Evolutionary conservation across 2,797 vertebrate genomes (phyloP).

Genomic region (Australoheros facetus): DNA sequence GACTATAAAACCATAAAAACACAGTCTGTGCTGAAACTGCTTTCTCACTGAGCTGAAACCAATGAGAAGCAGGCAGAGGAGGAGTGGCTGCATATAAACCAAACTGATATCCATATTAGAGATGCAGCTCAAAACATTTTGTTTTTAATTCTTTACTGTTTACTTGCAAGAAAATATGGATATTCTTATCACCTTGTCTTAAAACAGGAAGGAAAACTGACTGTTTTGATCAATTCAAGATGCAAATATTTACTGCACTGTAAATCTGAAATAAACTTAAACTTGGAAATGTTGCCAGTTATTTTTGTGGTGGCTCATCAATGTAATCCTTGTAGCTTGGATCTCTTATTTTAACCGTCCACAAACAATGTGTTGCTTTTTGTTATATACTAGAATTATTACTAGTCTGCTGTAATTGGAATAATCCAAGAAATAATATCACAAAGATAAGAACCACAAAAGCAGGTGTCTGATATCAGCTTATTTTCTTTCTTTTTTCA

Average conservation of each 20-base stretch:
- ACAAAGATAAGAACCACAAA: background rate
- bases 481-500: background rate
- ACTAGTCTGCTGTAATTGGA: too few species aligned
- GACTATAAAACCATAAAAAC: background rate
- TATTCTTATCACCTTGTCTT: background rate
- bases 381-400: too few species aligned
- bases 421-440: too few species aligned
- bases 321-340: background rate
- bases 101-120: too few species aligned
- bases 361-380: background rate
- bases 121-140: background rate
- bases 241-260: background rate
- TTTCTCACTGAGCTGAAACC: background rate
- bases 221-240: background rate
- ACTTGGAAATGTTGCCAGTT: background rate
- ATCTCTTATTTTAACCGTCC: background rate
- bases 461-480: background rate
- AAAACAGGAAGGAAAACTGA: background rate
- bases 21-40: background rate
- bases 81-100: background rate
- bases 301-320: background rate
- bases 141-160: background rate
- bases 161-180: background rate
- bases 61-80: background rate
- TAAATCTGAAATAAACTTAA: rapidly evolving